phyloP scores from a whole-genome alignment of 2,113 vertebrate genomes.

The Tinamus guttatus region DNA sequence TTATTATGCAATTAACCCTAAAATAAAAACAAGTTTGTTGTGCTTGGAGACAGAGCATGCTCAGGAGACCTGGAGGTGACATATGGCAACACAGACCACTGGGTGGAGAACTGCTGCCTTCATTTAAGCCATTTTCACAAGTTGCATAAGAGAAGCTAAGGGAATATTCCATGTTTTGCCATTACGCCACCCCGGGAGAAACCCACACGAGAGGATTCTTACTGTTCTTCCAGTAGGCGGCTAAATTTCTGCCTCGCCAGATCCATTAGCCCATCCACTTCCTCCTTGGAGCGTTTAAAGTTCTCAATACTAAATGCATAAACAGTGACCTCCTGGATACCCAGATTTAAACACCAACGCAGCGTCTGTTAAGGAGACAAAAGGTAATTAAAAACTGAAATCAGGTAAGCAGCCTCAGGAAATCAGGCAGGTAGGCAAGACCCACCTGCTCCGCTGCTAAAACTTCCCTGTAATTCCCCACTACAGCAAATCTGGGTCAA shows the following conservation, averaged over 20 bases:
- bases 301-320: constrained; percentile 99
- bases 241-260: constrained; percentile 94
- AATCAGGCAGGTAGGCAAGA: not conserved
- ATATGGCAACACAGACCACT: not conserved
- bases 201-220: constrained; percentile 48
- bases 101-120: not conserved
- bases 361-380: constrained; percentile 81
- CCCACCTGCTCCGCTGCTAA: not conserved
- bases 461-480: not conserved
- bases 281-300: constrained; percentile 94
- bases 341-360: constrained; percentile 94
- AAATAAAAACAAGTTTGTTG: not conserved
- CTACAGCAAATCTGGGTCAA: not conserved
- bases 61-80: too few relatives aligned
- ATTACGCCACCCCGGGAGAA: not conserved
- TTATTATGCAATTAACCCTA: not conserved
- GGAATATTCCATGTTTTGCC: not conserved
- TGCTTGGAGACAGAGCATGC: fast-evolving
- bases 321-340: constrained; percentile 93
- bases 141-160: too few relatives aligned
- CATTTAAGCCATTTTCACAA: not conserved
- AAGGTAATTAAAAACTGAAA: not conserved
- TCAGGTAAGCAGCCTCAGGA: not conserved
- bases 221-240: constrained; percentile 92
- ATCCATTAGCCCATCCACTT: constrained; percentile 96